These are phyloP conservation scores for Heliocidaris tuberculata DNA, from an alignment of 35 echinoderm and acorn worm species.

Conservation along the genomic window DNA sequence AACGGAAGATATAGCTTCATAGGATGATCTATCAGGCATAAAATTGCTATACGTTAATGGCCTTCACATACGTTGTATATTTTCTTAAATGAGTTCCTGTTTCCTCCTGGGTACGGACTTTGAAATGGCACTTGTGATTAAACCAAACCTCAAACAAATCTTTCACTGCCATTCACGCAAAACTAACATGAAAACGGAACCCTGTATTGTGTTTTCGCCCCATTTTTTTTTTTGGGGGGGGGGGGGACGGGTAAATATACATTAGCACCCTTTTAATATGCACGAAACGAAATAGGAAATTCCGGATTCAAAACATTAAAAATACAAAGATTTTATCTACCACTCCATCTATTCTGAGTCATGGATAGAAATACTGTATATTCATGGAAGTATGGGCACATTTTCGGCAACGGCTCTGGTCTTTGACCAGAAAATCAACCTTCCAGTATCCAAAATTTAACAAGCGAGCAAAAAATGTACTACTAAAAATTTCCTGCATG, in stretches of 20 bases:
- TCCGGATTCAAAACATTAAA: no score
- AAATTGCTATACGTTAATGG: neutral
- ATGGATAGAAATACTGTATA: no score
- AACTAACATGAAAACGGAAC: neutral
- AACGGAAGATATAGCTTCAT: neutral
- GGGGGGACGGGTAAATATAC: neutral
- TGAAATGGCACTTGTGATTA: neutral
- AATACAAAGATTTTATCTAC: no score
- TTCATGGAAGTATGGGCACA: no score
- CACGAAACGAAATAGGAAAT: neutral
- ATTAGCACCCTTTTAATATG: neutral
- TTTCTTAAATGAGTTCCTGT: neutral
- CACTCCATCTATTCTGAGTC: no score
- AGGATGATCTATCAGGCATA: neutral
- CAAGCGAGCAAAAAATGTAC: no score
- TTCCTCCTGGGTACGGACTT: neutral
- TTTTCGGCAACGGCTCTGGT: no score
- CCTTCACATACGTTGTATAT: neutral
- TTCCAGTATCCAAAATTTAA: no score
- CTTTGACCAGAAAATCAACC: no score
- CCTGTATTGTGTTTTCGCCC: neutral
- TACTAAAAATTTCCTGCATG: no score
- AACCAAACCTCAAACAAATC: neutral
- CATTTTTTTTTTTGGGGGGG: no score
- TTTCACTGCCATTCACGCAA: neutral